Conservation (phyloP, 2,113 vertebrate genomes). For the Perognathus longimembris region DNA sequence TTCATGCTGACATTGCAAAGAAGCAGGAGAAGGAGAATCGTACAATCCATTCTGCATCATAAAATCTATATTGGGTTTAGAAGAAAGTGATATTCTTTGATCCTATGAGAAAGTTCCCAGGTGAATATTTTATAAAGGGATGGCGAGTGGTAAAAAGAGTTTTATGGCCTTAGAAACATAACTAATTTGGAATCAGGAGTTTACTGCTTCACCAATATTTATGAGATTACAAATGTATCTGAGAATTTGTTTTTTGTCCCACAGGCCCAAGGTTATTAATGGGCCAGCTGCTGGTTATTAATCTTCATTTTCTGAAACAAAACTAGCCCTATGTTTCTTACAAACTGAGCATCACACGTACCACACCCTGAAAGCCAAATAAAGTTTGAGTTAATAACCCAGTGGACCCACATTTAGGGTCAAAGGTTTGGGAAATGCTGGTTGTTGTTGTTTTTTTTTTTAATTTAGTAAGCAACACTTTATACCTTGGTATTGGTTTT, state of each 20-base stretch:
- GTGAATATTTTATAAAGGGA: slow-evolving; percentile 7
- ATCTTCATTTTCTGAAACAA: slow-evolving; percentile 73
- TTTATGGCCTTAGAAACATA: slow-evolving; percentile 67
- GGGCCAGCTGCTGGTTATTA: slow-evolving; percentile 68
- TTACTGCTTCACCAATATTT: slow-evolving; percentile 68
- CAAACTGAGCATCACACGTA: slow-evolving; percentile 16
- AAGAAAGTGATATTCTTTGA: slow-evolving; percentile 7
- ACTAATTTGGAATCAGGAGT: slow-evolving; percentile 69
- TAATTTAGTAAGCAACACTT: background rate
- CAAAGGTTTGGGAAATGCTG: background rate
- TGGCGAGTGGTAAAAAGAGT: slow-evolving; percentile 37
- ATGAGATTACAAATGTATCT: slow-evolving; percentile 66
- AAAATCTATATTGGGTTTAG: slow-evolving; percentile 18
- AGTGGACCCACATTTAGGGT: background rate
- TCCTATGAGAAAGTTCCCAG: background rate
- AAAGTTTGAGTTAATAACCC: slow-evolving; percentile 6
- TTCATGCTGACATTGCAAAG: background rate
- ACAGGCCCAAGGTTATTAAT: slow-evolving; percentile 63
- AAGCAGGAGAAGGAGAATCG: background rate
- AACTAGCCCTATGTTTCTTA: slow-evolving; percentile 35
- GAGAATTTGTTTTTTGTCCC: slow-evolving; percentile 63
- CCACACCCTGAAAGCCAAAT: slow-evolving; percentile 21
- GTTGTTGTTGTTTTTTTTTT: background rate
- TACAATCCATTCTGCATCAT: background rate
- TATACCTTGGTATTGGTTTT: background rate